Conservation (phyloP, 2,888 invertebrate species). For the Pseudococcus viburni region DNA sequence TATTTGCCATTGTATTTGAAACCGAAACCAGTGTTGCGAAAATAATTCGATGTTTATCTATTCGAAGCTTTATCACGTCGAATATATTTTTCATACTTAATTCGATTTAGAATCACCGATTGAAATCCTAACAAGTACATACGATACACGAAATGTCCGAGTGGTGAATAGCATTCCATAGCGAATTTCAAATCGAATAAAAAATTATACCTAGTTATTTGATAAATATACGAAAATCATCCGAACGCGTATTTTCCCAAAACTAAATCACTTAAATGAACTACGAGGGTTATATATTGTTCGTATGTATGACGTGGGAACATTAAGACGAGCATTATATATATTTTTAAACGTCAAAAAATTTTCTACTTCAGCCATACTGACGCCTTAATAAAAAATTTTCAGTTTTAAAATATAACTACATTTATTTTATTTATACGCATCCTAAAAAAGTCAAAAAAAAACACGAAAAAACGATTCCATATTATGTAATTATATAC, state of each 20-base stretch:
- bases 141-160: background rate
- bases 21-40: background rate
- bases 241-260: background rate
- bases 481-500: too few species aligned
- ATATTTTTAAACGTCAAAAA: conserved; percentile 6
- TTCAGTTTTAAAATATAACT: background rate
- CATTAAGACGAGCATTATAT: background rate
- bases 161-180: background rate
- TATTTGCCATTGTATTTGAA: background rate
- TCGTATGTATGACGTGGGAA: background rate
- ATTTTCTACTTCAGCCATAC: background rate
- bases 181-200: background rate
- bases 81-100: background rate
- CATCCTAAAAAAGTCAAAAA: background rate
- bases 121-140: background rate
- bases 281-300: background rate
- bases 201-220: background rate
- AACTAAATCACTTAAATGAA: background rate
- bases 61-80: background rate
- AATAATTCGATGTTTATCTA: background rate
- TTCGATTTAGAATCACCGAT: conserved; percentile 4
- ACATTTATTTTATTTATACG: background rate
- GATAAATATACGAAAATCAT: background rate
- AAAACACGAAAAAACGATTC: background rate
- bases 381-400: background rate